Conservation (phyloP, 2,797 vertebrate genomes). For the Cyclopterus lumpus region DNA sequence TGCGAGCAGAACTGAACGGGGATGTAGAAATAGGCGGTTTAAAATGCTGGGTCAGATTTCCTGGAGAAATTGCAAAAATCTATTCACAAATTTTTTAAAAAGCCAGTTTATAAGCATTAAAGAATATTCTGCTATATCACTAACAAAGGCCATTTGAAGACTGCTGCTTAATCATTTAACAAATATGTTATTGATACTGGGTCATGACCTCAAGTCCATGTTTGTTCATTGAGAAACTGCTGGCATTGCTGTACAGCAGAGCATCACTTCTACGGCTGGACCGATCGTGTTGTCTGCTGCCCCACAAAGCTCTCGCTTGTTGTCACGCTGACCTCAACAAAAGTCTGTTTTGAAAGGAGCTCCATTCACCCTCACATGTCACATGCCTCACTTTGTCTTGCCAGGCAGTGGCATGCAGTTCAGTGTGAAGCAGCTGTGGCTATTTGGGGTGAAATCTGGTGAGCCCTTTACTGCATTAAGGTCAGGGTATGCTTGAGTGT, state of each 20-base stretch:
- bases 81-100: background rate
- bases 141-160: background rate
- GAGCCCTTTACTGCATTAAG: too few species aligned
- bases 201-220: background rate
- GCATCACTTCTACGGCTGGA: slow-evolving; percentile 22
- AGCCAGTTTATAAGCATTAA: background rate
- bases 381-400: slow-evolving; percentile 65
- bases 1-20: background rate
- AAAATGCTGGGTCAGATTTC: background rate
- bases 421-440: background rate
- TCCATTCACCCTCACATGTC: slow-evolving; percentile 63
- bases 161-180: background rate
- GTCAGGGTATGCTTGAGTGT: too few species aligned
- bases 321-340: slow-evolving; percentile 70
- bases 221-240: slow-evolving; percentile 1
- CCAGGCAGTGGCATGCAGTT: slow-evolving; percentile 55
- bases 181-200: background rate
- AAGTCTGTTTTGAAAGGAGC: slow-evolving; percentile 62
- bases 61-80: background rate
- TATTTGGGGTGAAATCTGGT: too few species aligned
- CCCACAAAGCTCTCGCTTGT: slow-evolving; percentile 46
- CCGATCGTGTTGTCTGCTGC: slow-evolving; percentile 22
- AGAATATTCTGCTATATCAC: background rate
- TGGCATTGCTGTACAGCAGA: background rate
- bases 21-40: background rate